phyloP scores from a whole-genome alignment of 2,797 vertebrate genomes.

The Cyclopterus lumpus region DNA sequence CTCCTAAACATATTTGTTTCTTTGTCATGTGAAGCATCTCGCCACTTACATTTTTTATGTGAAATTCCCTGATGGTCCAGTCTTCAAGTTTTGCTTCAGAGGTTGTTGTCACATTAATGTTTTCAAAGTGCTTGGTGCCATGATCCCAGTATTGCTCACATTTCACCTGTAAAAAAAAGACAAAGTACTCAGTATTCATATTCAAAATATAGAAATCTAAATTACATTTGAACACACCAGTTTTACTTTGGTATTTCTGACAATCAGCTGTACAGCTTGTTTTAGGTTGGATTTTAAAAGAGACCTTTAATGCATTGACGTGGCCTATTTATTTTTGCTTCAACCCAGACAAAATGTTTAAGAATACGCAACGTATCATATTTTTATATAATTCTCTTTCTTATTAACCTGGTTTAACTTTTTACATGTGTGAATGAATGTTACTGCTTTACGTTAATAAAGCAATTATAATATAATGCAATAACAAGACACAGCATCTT shows the following conservation, averaged over 20 bases:
- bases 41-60: conserved; percentile 89
- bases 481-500: neutral
- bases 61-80: conserved; percentile 96
- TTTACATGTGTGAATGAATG: neutral
- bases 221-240: neutral
- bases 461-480: neutral
- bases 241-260: neutral
- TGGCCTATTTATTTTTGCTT: neutral
- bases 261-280: neutral
- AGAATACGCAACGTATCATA: neutral
- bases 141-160: conserved; percentile 96
- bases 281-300: neutral
- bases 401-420: neutral
- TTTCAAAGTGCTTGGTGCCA: conserved; percentile 82
- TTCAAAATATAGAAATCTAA: neutral
- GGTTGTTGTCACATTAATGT: conserved; percentile 86
- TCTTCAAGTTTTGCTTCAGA: conserved; percentile 90
- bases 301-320: neutral
- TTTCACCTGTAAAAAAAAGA: conserved; percentile 83
- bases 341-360: neutral
- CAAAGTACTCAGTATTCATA: neutral
- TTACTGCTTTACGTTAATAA: neutral
- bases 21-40: neutral
- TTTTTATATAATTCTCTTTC: neutral
- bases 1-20: neutral